Base-by-base conservation (phyloP, 2,797 vertebrate species). In the Chromis chromis region DNA sequence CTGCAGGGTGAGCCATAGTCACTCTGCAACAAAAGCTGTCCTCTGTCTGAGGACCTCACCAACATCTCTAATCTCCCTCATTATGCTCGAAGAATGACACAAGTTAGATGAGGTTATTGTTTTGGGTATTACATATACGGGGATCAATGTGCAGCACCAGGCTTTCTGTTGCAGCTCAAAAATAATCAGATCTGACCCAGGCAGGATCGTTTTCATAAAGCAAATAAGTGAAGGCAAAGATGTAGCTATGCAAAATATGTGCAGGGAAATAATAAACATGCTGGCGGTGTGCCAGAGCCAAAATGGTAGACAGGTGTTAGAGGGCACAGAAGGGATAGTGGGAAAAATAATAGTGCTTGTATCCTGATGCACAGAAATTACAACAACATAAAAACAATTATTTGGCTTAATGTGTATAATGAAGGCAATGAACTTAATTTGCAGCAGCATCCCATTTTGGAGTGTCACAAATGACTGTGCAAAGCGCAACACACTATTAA, bases 221-320 rank as follows among this genome's bases (percentile, higher is more conserved):
- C 83, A 84, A 84, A 89, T 81, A 82, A 78, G 74, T 70, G 60
- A 66, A 80, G 65, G 71, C 69, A 12, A 60, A 87, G 74, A 89
- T 76, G 69, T 66, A 76, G 62, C 78, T 53, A 78, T 27, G 68
- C 79, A 78, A 83, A 89, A 78, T 86, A 70, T 70, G 57, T 64
- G 52, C 73, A 53, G 79, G 82, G 76, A 84, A 87, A 89, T 84
- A 85, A 91, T 88, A 83, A 90, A 85, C 70, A 50, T 5, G 24
- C 76, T 92, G 93, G 92, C 89, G 25, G 16, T 8, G 13, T 27
- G 86, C 91, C 91, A 93, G 65, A 81, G 57, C 74, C 64, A 54
- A 87, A 92, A 93, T 92, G 87, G 78, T 78, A 82, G 84, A 86
- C 90, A 93, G 92, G 92, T 94, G 92, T 91, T 89, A 61, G 81